These are phyloP conservation scores for Eidolon helvum DNA, from an alignment of 2,113 vertebrate genomes.

Conservation along the genomic window DNA sequence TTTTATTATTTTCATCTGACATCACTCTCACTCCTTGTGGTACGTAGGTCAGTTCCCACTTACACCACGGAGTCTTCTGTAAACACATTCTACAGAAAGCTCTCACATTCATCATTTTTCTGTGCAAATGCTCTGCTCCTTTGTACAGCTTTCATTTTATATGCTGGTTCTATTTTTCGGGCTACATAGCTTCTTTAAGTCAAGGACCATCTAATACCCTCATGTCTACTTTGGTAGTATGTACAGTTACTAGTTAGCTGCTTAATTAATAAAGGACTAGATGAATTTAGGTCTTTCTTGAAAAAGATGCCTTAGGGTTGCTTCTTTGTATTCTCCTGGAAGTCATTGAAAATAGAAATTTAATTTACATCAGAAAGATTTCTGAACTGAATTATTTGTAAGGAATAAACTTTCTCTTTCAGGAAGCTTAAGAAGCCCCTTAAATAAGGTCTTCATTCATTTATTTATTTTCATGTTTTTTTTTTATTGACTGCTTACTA, in stretches of 20 bases:
- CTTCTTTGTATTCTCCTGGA: conserved; percentile 1
- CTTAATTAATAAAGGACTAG: background rate
- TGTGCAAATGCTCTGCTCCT: background rate
- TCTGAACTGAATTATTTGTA: conserved; percentile 9
- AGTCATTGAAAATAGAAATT: conserved; percentile 1
- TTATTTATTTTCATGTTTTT: background rate
- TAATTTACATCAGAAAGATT: conserved; percentile 22
- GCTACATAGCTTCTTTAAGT: background rate
- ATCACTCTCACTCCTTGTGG: background rate
- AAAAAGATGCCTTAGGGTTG: background rate
- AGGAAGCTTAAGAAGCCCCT: background rate
- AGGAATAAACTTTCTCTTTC: background rate
- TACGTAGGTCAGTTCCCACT: background rate
- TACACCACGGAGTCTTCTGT: background rate
- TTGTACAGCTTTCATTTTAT: background rate
- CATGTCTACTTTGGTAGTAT: background rate
- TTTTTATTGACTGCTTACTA: background rate
- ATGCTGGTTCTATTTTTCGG: background rate
- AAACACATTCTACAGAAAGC: background rate
- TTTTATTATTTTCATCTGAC: conserved; percentile 29
- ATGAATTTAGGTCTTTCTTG: background rate
- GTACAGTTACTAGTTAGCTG: background rate
- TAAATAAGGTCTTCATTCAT: background rate
- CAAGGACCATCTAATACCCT: background rate
- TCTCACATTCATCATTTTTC: background rate